Percentiles rank a stretch among this genome's conserved stretches.
Conservation (phyloP, 2,797 vertebrate genomes). For the Nothura maculosa region DNA sequence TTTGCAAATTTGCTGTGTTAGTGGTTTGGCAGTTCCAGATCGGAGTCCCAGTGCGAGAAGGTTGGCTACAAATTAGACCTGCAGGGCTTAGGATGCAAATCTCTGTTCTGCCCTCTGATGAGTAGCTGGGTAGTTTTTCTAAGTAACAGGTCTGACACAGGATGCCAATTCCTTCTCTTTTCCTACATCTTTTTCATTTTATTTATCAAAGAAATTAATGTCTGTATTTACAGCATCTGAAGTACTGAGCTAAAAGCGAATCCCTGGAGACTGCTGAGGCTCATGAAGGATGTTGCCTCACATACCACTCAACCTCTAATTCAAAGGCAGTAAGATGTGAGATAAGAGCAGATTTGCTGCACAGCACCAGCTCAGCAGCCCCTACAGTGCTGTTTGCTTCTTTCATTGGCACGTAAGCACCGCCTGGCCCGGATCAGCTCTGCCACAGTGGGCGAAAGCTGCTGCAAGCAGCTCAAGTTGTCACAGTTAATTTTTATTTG, state of each 20-base stretch:
- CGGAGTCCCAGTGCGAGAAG: not conserved
- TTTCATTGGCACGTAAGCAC: not conserved
- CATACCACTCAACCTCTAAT: not conserved
- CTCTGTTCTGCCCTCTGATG: not conserved
- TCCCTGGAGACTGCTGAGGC: not conserved
- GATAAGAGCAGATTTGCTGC: not conserved
- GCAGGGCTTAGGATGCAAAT: not conserved
- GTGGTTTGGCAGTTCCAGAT: not conserved
- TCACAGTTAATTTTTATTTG: not conserved
- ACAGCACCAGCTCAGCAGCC: not conserved
- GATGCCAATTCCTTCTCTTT: not conserved
- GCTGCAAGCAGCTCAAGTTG: not conserved
- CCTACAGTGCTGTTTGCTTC: not conserved
- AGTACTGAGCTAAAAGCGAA: not conserved
- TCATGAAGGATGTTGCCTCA: constrained; percentile 10
- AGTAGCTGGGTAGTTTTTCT: not conserved
- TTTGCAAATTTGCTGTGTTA: not conserved
- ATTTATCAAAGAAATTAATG: constrained; percentile 37
- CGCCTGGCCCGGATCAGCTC: not conserved
- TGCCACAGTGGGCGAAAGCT: not conserved
- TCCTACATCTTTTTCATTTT: not conserved
- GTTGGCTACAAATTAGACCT: constrained; percentile 41
- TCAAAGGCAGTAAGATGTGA: constrained; percentile 31
- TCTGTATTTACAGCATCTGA: constrained; percentile 41
- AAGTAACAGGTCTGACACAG: constrained; percentile 20